Percentiles rank a stretch among this genome's conserved stretches.
Evolutionary conservation across 2,888 invertebrate species (phyloP).

Genomic region (Caenorhabditis becei): DNA sequence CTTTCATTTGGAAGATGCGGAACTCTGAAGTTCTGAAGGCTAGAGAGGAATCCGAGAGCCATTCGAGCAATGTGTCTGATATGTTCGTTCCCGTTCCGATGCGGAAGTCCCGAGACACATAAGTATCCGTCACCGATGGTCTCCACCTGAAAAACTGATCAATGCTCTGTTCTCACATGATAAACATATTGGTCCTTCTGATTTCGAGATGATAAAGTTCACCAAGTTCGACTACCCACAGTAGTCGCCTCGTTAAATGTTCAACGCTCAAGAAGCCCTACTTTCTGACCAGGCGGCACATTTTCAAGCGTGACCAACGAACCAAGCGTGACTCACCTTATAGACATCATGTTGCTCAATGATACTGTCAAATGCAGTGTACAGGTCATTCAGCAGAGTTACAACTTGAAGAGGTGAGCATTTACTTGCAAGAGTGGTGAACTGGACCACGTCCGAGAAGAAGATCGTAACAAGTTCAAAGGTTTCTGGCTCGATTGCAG

Average conservation of each 20-base stretch:
- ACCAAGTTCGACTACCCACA: background rate
- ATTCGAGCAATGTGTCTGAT: conserved; percentile 72
- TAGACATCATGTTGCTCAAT: conserved; percentile 80
- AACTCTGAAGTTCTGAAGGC: conserved; percentile 69
- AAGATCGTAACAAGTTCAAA: conserved; percentile 73
- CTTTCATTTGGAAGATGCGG: conserved; percentile 76
- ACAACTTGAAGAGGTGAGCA: conserved; percentile 75
- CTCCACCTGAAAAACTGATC: conserved; percentile 73
- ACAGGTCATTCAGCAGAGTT: conserved; percentile 77
- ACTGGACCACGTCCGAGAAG: conserved; percentile 76
- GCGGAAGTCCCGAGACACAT: conserved; percentile 70
- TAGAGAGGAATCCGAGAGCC: conserved; percentile 70
- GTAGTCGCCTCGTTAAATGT: background rate
- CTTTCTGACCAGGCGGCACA: background rate
- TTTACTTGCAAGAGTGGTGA: conserved; percentile 70
- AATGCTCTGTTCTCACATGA: background rate
- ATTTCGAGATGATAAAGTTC: background rate
- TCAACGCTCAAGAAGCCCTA: conserved; percentile 3
- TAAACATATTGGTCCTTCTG: background rate
- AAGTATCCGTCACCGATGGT: conserved; percentile 72
- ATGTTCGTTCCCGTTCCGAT: conserved; percentile 69
- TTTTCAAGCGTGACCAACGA: background rate
- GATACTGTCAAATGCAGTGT: conserved; percentile 78
- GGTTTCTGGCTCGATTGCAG: conserved; percentile 70
- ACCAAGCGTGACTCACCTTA: conserved; percentile 69